Conservation (phyloP, 2,113 vertebrate species). For the Centropristis striata region DNA sequence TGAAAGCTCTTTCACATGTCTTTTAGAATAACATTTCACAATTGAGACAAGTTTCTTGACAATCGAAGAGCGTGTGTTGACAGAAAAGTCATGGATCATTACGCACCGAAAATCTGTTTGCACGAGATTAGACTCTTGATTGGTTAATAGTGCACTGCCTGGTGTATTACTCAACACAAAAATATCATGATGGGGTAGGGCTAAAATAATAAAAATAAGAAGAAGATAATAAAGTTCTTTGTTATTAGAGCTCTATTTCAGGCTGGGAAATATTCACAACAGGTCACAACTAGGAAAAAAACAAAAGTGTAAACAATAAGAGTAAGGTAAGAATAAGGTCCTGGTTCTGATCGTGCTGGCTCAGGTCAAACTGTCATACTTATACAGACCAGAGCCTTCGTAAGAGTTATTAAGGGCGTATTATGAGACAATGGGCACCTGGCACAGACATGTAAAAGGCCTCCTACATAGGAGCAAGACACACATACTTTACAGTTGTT, state of each 20-base stretch:
- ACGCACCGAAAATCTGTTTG: neutral
- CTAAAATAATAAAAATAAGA: neutral
- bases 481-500: too few relatives aligned
- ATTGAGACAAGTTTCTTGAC: too few relatives aligned
- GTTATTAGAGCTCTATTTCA: neutral
- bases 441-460: too few relatives aligned
- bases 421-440: too few relatives aligned
- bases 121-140: neutral
- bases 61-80: neutral
- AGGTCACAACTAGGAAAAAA: neutral
- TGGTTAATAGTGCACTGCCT: neutral
- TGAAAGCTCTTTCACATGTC: constrained; percentile 1
- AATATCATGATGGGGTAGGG: too few relatives aligned
- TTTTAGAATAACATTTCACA: neutral
- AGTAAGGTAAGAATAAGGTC: neutral
- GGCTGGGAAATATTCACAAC: neutral
- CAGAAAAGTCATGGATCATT: neutral
- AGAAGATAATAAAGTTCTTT: too few relatives aligned
- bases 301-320: too few relatives aligned
- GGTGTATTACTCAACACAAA: neutral
- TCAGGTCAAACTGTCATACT: too few relatives aligned
- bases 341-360: neutral
- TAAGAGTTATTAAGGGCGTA: too few relatives aligned
- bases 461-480: too few relatives aligned
- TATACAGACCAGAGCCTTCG: too few relatives aligned